These are phyloP conservation scores for Prosopocoilus inquinatus DNA, from an alignment of 2,888 invertebrate genomes.

Conservation along the genomic window DNA sequence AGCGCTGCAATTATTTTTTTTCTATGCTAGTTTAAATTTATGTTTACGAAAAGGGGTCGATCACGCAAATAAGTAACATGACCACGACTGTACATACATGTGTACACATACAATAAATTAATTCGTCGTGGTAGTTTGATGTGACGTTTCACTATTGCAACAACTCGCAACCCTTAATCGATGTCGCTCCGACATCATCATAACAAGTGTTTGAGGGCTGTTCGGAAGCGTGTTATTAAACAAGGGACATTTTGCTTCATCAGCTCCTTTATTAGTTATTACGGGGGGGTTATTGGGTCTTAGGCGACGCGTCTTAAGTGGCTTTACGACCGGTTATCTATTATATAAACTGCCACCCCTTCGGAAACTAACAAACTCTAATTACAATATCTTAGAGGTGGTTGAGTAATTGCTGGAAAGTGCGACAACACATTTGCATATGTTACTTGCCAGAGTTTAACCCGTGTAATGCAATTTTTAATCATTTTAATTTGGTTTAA, in stretches of 20 bases:
- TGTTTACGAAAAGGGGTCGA: too few species aligned
- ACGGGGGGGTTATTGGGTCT: slow-evolving; percentile 36
- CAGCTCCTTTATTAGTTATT: slow-evolving; percentile 49
- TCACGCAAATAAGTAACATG: too few species aligned
- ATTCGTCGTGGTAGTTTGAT: too few species aligned
- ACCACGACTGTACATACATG: too few species aligned
- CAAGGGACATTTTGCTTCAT: slow-evolving; percentile 48
- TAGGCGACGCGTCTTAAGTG: slow-evolving; percentile 27
- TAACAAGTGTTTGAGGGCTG: slow-evolving; percentile 25
- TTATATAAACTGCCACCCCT: slow-evolving; percentile 17
- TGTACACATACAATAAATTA: too few species aligned
- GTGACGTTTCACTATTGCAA: background rate
- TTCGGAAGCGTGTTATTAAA: slow-evolving; percentile 44
- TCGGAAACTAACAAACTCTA: slow-evolving; percentile 11
- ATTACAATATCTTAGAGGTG: slow-evolving; percentile 13
- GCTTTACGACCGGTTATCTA: slow-evolving; percentile 24
- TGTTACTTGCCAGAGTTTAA: too few species aligned
- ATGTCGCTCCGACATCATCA: slow-evolving; percentile 11
- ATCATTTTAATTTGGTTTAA: too few species aligned
- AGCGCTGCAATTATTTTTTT: too few species aligned
- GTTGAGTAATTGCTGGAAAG: background rate
- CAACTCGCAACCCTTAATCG: slow-evolving; percentile 12
- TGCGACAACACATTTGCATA: too few species aligned
- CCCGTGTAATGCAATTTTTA: too few species aligned
- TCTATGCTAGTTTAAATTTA: too few species aligned